Conservation (phyloP, 2,888 invertebrate species). For the Machimus atricapillus region DNA sequence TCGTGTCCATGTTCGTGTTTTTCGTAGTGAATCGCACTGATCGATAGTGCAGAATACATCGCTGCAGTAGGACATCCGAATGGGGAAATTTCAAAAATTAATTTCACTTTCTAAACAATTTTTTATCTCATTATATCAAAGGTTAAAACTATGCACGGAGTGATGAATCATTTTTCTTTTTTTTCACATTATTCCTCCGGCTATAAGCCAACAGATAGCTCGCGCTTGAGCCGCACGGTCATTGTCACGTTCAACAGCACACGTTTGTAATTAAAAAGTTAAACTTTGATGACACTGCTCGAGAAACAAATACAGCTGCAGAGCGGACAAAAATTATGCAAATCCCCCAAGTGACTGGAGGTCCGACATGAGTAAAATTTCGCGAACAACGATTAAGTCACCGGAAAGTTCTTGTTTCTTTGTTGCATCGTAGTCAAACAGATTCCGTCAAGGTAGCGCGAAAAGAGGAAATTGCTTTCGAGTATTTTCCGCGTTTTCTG, state of each 20-base stretch:
- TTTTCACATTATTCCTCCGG: neutral
- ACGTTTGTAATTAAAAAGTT: neutral
- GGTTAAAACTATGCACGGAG: neutral
- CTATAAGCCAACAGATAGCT: neutral
- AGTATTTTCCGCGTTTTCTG: neutral
- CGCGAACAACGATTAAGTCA: neutral
- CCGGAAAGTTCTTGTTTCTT: neutral
- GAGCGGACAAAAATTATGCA: conserved; percentile 23
- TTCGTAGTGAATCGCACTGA: neutral
- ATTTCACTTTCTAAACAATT: conserved; percentile 15
- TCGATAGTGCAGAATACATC: neutral
- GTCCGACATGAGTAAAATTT: neutral
- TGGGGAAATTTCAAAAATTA: neutral
- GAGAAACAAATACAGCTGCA: neutral
- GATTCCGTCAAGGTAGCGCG: neutral
- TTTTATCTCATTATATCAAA: neutral
- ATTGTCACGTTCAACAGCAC: conserved; percentile 16
- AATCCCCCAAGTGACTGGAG: neutral
- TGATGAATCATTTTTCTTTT: conserved; percentile 5
- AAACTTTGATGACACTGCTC: neutral
- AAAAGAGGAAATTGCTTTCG: neutral
- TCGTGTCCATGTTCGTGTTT: neutral
- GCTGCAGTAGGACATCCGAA: neutral
- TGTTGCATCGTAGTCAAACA: neutral
- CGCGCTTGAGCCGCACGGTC: neutral